Evolutionary conservation across 2,113 vertebrate species (phyloP), one percentile per base, ranked within the genome.

Genomic region (Baryphthengus martii): DNA sequence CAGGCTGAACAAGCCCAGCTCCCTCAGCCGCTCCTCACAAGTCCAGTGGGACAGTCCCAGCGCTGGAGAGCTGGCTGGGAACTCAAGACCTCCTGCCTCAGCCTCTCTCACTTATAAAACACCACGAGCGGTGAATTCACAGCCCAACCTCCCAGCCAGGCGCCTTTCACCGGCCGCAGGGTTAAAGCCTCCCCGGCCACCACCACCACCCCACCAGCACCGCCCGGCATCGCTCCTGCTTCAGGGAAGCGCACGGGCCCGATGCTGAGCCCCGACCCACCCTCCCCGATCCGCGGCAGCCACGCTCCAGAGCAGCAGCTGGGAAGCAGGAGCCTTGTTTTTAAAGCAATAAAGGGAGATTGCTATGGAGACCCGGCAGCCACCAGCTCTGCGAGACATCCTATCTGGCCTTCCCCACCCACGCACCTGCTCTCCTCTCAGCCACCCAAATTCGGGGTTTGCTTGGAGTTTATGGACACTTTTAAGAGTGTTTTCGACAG

Each of bases 221-320:
- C 8, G 1, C 66, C 18, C 6, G 2, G 2, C 75, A 8, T 5
- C 0, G 4, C 63, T 47, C 1, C 1, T 1, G 4, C 49, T 14
- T 19, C 8, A 28, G 42, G 44, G n/a, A 59, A 40, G 39, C 0
- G 1, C 6, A 3, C 0, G 3, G 62, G 37, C 33, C 11, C 4
- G 3, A 9, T 2, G 29, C 78, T 58, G 49, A 40, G 49, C 56
- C 55, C 83, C 2, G 2, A 50, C 67, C 81, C 59, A n/a, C 58
- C 58, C 66, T 26, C 28, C 45, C 26, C 9, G 3, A 26, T 24
- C 49, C 63, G 10, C 3, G 0, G 35, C 1, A 1, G 44, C 44
- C 6, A 0, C 8, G 0, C 68, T 70, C 33, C 17, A 2, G 56
- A 31, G 39, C 29, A 2, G 80, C 91, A 93, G 74, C 75, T 80